Conservation (phyloP, 1,140 invertebrate genomes). For the Drosophila auraria region DNA sequence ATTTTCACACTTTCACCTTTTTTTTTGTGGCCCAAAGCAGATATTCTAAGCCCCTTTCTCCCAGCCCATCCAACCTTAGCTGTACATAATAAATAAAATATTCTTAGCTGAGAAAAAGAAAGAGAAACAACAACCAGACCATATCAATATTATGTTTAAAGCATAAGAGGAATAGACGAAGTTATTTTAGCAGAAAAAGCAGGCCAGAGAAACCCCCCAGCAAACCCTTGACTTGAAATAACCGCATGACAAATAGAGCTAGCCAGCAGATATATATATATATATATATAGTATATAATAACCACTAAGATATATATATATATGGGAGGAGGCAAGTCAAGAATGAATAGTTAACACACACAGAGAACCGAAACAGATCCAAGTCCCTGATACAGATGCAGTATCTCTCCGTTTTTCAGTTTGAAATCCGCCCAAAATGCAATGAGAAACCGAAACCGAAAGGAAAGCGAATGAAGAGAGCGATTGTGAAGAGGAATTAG, state of each 20-base stretch:
- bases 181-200: conserved; percentile 55
- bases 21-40: conserved; percentile 37
- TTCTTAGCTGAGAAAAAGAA: conserved; percentile 4
- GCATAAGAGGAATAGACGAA: conserved; percentile 34
- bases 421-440: conserved; percentile 50
- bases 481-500: conserved; percentile 25
- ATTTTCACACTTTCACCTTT: conserved; percentile 21
- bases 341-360: conserved; percentile 45
- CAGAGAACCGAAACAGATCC: conserved; percentile 7
- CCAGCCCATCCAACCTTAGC: not conserved
- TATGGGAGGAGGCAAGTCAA: not conserved
- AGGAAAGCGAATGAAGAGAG: conserved; percentile 1
- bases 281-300: conserved; percentile 32
- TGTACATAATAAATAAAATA: conserved; percentile 29
- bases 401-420: conserved; percentile 47
- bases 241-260: conserved; percentile 28
- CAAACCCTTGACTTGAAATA: conserved; percentile 61
- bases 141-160: conserved; percentile 75
- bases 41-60: not conserved
- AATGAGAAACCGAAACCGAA: conserved; percentile 21
- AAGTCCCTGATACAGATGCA: conserved; percentile 11
- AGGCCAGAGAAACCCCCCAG: conserved; percentile 10
- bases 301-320: conserved; percentile 18
- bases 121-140: conserved; percentile 59
- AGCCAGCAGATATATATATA: conserved; percentile 44